Evolutionary conservation across 2,888 invertebrate species (phyloP), one percentile per base, ranked within the genome.

Genomic region (Saturnia pavonia): DNA sequence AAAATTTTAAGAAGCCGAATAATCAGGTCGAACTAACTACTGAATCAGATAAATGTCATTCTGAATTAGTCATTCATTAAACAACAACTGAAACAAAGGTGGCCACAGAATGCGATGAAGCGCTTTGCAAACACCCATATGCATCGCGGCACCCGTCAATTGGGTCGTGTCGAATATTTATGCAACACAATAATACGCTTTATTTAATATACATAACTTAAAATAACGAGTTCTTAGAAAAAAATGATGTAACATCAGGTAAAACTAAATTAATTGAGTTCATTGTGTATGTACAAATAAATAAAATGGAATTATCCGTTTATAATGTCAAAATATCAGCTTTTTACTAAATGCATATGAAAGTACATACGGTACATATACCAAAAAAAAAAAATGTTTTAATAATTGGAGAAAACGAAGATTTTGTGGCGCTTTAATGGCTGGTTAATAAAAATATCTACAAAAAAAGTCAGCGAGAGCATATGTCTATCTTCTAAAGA

Each of bases 1-100:
- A 77, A 82, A 87, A 86, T 90, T 60, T 89, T 88, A 89, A 89
- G 85, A 85, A 85, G 86, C 86, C 82, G 84, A 89, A 91, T 88
- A 91, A 90, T 89, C 85, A 89, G 90, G 90, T 91, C 87, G 86
- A 84, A 82, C 88, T 88, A 90, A 88, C 91, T 91, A 87, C 87
- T 86, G 88, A 88, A 91, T 91, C 91, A 89, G 91, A 92, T 92
- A 90, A 88, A 84, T 88, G 78, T 84, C 80, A 85, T 85, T 85
- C 88, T 89, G 88, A 90, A 91, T 91, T 91, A 90, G 85, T 86
- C 78, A 90, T 92, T 91, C 86, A 91, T 81, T 82, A 81, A 84
- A 80, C 78, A 78, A 84, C 78, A 83, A 84, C 80, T 87, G 80
- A 89, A 81, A 91, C 92, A 92, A 92, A 91, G 91, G 88, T 89